Evolutionary conservation across 2,888 invertebrate species (phyloP), one percentile per base, ranked within the genome.

Genomic region (Leucophenga montana): DNA sequence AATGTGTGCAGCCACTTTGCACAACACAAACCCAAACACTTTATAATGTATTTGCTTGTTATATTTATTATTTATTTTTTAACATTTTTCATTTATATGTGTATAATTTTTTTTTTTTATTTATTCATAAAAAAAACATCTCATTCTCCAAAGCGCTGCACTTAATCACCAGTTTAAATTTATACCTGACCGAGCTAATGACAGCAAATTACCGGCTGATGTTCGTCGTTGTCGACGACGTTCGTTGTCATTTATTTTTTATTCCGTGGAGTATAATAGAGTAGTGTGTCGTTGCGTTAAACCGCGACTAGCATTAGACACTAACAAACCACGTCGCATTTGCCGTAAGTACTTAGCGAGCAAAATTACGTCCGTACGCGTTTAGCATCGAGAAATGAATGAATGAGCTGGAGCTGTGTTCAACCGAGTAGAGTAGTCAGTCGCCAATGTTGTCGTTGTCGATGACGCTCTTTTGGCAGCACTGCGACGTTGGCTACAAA

Each of bases 341-440:
- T 75, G 78, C 71, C 75, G 76, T 79, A 61, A 61, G 61, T 61
- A 61, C 44, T 61, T 61, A 61, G 44, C 61, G 44, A 31, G 27
- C 71, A 71, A 78, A 77, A 78, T 72, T 75, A 84, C 86, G 83
- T 86, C 85, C 85, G 84, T 73, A 83, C 85, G 74, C 85, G 81
- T 73, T 82, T 73, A 77, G 78, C 78, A 81, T 75, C 78, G 80
- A 78, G 77, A 83, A 78, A 76, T 78, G 81, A 86, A 86, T 85
- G 84, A 83, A 80, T 78, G 74, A 8, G 39, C 14, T 5, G 39
- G 8, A 39, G 76, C 79, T 71, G 79, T 74, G 78, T 78, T 78
- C 70, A 70, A 71, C 72, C 57, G 62, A 44, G 71, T 57, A 65
- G 67, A 53, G 31, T 64, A 53, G 31, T 64, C 22, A 31, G 14